Evolutionary conservation across 92 coral and sea anemone genomes (phyloP), one percentile per base, ranked within the genome.

Genomic region (Heteractis magnifica): DNA sequence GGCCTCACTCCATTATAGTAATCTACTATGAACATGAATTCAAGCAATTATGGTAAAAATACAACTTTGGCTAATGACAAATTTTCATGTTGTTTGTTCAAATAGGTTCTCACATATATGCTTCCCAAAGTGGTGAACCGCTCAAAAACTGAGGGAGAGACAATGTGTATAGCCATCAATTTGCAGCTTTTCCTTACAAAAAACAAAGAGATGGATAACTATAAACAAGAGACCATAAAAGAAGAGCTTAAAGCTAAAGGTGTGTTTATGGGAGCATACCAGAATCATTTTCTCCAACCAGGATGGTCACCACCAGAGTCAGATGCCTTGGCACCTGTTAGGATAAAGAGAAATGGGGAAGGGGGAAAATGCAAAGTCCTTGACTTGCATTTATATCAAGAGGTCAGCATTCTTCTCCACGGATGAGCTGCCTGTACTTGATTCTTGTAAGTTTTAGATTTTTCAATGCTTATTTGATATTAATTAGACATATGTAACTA

Each of bases 321-420:
- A 19, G 44, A 19, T 19, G 44, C 49, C 5, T 19, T 26, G 49
- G 3, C 15, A 1, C 44, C 76, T 19, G 76, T 71, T 11, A 71
- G 48, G 51, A 19, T 71, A 71, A 71, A 71, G 49, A 19, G 76
- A 71, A 71, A 12, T 71, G 76, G 76, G 8, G 49, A 19, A 26
- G 7, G 49, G 49, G 14, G 13, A n/a, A 48, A 71, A 71, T 26
- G 14, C 76, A 71, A 53, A 53, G 58, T 53, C 58, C 58, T 19
- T 71, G 76, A 71, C 76, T 71, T 71, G 76, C 49, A 26, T 71
- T 71, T 71, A 71, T 23, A 26, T 71, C 76, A 71, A 71, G 49
- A 19, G 76, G 44, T 71, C 76, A 71, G 49, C 76, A n/a, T 71
- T 71, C 49, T 71, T 71, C 11, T 71, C 76, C 26, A 71, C 76